Base-by-base conservation (phyloP, 2,888 invertebrate genomes). In the Brachynemurus nebulosus region DNA sequence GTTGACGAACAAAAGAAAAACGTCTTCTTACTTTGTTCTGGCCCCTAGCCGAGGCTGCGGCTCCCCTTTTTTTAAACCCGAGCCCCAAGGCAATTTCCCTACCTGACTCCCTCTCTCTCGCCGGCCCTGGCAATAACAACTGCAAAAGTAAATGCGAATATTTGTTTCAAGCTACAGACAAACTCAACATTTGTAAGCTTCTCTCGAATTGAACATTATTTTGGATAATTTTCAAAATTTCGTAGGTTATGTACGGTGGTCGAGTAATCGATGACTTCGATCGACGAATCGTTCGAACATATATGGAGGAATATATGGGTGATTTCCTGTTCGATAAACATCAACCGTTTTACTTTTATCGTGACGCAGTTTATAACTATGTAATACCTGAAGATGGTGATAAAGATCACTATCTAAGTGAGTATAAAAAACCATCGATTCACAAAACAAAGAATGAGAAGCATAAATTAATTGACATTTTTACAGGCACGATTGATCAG, bases 231-330 rank as follows among this genome's bases (percentile, higher is more conserved):
- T 14, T 37, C 23, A 17, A 4, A 37, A 5, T 23, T 20, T 18
- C 7, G 4, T 21, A 85, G 83, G 85, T 92, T 19, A 92, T 93
- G 88, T 93, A 93, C 60, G 93, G 93, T 19, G 93, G 93, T 1
- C 74, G 91, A 42, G 88, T 93, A 23, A 92, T 91, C 52, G 92
- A 93, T 61, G 80, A 85, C 61, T 92, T 80, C 65, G 93, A 93
- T 65, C 74, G 91, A 9, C 77, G 92, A 48, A 81, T 91, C 9
- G 80, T 90, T 2, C 70, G 76, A 51, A 86, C 82, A 0, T 93
- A 92, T 65, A 89, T 92, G 86, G 80, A 90, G 60, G 92, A 93
- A 63, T 93, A 92, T 60, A 80, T 93, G 74, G 93, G 92, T 0
- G 92, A 93, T 59, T 93, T 92, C 62, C 70, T 93, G 40, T 91